These are phyloP conservation scores for Copidosoma floridanum DNA, from an alignment of 1,140 invertebrate genomes.

Conservation along the genomic window DNA sequence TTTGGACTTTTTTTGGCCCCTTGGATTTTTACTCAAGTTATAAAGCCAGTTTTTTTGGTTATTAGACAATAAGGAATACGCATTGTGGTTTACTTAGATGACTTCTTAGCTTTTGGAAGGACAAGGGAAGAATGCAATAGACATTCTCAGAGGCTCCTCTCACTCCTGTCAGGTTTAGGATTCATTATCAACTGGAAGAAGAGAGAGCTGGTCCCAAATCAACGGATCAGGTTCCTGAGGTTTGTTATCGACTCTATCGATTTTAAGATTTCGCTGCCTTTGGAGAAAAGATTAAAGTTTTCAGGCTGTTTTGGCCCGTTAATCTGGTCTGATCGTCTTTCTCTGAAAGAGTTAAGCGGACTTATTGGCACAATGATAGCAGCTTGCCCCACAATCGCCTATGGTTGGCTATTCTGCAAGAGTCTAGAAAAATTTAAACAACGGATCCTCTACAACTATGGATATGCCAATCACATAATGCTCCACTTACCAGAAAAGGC, in stretches of 20 bases:
- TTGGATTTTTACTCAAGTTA: constrained; percentile 17
- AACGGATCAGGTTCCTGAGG: no score
- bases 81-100: constrained; percentile 12
- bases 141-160: not conserved
- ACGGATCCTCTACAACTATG: no score
- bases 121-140: not conserved
- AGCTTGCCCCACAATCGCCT: constrained; percentile 5
- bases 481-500: not conserved
- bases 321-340: no score
- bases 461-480: constrained; percentile 12
- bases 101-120: constrained; percentile 5
- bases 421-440: no score
- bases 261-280: no score
- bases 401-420: no score
- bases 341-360: no score
- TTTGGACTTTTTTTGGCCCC: constrained; percentile 20
- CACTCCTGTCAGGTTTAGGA: constrained; percentile 6
- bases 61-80: not conserved
- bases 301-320: no score
- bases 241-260: no score
- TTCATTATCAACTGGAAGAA: constrained; percentile 22
- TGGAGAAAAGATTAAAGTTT: no score
- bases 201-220: not conserved
- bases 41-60: not conserved
- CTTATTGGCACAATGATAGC: no score